Evolutionary conservation across 2,888 invertebrate species (phyloP), one percentile per base, ranked within the genome.

Genomic region (Lymantria monacha): DNA sequence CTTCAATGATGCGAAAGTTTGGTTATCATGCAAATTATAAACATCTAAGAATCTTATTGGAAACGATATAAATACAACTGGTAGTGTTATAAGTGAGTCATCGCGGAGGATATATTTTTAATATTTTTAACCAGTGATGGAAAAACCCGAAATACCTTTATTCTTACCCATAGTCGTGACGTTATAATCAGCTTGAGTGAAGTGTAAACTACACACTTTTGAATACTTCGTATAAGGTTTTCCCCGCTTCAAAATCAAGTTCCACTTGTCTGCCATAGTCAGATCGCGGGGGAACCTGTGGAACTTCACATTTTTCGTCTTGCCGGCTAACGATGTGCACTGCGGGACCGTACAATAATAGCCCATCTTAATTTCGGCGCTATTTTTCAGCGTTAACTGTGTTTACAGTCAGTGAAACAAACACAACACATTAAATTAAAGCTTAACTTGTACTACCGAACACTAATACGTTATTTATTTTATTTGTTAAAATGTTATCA

Each of bases 131-230:
- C 50, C 70, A 67, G 65, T 64, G 54, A 46, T 78, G 85, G 85
- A 85, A 86, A 88, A 86, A 81, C 85, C 85, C 81, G 72, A 79
- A 67, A 82, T 81, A 87, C 85, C 86, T 89, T 85, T 87, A 80
- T 84, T 87, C 88, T 91, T 90, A 87, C 91, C 91, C 90, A 91
- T 88, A 66, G 87, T 88, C 46, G 91, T 91, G 76, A 91, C 85
- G 77, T 88, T 91, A 72, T 91, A 91, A 58, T 91, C 91, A 7
- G 75, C 76, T 46, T 85, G 86, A 0, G 85, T 90, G 74, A 91
- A 91, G 69, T 91, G 91, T 0, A 90, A 78, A 67, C 91, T 91
- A 75, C 91, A 91, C 30, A 91, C 91, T 85, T 91, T 91, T 5
- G 91, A 91, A 72, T 91, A 91, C 63, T 88, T 89, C n/a, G 91